Evolutionary conservation across 1,140 invertebrate genomes (phyloP), one percentile per base, ranked within the genome.

Genomic region (Drosophila simulans): DNA sequence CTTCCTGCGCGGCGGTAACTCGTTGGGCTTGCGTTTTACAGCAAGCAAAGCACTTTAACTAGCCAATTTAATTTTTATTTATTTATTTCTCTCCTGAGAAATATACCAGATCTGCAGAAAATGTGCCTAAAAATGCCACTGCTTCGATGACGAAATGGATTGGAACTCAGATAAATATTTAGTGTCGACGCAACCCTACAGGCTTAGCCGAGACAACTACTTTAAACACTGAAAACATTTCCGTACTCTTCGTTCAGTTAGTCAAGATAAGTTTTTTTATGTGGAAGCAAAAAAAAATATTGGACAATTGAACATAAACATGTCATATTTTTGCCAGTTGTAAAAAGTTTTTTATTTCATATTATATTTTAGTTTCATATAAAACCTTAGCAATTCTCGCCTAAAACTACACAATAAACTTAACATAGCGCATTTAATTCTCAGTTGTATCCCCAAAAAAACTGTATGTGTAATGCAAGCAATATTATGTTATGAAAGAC

Each of bases 371-470:
- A 57, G 57, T 66, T 34, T 62, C 35, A 58, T 69, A 72, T 57
- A 82, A 85, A 85, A 85, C 71, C 64, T 53, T 80, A 80, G 79
- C 64, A 83, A 83, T 77, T 80, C 71, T 83, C 64, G 63, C 71
- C 84, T 88, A 88, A 88, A 89, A 88, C 84, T 88, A 88, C 77
- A 83, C 84, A 88, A 88, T 83, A 88, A 88, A 89, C 84, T 88
- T 88, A 88, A 88, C 84, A 89, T 88, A 80, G 80, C 78, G 64
- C 80, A 77, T 55, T 77, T 20, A 62, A 64, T 73, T 75, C 65
- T 69, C 49, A 59, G 37, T 52, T 45, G 46, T 11, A 15, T 65
- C 49, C 48, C 56, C 66, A 74, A 56, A 51, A 63, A 63, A 66
- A 54, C 8, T 40, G 17, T 17, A 17, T 54, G 27, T 56, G n/a